Evolutionary conservation across 2,113 vertebrate species (phyloP), one percentile per base, ranked within the genome.

Genomic region (Psilopsiagon aymara): DNA sequence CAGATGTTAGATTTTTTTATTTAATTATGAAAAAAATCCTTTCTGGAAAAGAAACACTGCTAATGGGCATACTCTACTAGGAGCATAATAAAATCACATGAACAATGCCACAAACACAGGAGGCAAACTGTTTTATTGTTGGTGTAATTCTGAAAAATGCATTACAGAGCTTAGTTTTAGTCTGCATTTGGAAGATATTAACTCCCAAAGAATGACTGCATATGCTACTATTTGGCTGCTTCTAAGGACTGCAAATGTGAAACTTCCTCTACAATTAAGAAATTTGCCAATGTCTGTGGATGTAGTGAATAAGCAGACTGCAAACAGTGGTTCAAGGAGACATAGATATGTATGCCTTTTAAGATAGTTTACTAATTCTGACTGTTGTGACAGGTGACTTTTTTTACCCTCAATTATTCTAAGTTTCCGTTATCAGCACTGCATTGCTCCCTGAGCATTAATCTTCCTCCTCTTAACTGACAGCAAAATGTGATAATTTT

Each of bases 401-500:
- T 62, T 82, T 93, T 80, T 82, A 73, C 74, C 59, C 53, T 63
- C 70, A 92, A 94, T 96, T 97, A 96, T 93, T 95, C 94, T 89
- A 94, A 95, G 89, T 82, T 97, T 95, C 96, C 79, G 94, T 91
- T 97, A 97, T 97, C 95, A 94, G 92, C 80, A 91, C 80, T 9
- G 0, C 67, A 74, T 89, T 95, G 83, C 68, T 95, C 91, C 91
- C 71, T 55, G 63, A 87, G 53, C 97, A 96, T 96, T 97, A 95
- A 96, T 96, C 95, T 95, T 93, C 92, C 83, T 94, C 90, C 64
- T 86, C 88, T 88, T 94, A 94, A 90, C 83, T 86, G 96, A 97
- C 94, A 94, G 94, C 80, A 79, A 89, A 96, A 94, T 81, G 95
- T 93, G 95, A 95, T 96, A 92, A 95, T 92, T 97, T 95, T 96